These are phyloP conservation scores for Agrochola macilenta DNA, from an alignment of 2,888 invertebrate genomes.

Conservation along the genomic window DNA sequence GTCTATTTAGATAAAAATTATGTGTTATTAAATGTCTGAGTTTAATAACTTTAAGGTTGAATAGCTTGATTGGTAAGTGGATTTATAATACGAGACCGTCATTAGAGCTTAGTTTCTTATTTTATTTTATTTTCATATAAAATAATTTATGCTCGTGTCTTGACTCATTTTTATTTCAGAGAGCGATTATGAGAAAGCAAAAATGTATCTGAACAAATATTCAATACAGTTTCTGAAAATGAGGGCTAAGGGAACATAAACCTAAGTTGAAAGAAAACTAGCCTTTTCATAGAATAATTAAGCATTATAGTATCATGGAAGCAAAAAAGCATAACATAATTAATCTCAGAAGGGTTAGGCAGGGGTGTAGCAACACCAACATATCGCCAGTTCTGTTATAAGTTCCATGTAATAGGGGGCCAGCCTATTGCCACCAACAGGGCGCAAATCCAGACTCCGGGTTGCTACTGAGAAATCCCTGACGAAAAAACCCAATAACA, in stretches of 20 bases:
- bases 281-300: not conserved
- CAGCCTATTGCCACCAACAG: no score
- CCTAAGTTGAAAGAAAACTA: not conserved
- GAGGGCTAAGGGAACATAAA: no score
- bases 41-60: constrained; percentile 12
- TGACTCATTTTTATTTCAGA: not conserved
- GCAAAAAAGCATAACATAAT: no score
- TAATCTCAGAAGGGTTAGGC: no score
- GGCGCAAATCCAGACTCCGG: no score
- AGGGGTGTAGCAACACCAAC: no score
- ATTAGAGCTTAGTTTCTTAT: not conserved
- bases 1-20: constrained; percentile 49
- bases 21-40: constrained; percentile 6
- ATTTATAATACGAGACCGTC: not conserved
- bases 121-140: not conserved
- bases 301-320: not conserved
- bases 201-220: not conserved
- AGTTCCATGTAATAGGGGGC: no score
- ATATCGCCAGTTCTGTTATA: no score
- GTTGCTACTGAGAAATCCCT: no score
- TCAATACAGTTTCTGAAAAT: not conserved
- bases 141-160: not conserved
- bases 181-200: no score
- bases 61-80: not conserved
- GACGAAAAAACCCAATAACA: no score